phyloP scores from a whole-genome alignment of 2,113 vertebrate genomes.

The Rhynchopsitta pachyrhyncha region DNA sequence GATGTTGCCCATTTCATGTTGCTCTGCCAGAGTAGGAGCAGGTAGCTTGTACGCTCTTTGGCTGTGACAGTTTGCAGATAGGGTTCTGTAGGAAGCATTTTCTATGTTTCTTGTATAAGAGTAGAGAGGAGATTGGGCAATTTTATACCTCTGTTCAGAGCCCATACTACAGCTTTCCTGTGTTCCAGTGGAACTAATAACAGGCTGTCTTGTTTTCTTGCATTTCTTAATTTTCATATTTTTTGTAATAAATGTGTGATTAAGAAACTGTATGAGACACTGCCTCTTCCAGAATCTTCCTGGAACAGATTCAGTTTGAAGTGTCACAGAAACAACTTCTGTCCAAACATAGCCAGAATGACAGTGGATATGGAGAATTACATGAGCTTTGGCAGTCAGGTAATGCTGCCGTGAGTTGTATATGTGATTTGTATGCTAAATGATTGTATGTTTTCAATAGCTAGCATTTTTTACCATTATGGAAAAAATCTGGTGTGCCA shows the following conservation, averaged over 20 bases:
- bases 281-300: constrained; percentile 17
- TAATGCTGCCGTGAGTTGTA: neutral
- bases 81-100: neutral
- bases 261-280: neutral
- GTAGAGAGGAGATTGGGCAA: neutral
- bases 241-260: neutral
- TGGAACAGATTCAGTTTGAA: constrained; percentile 6
- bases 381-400: neutral
- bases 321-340: constrained; percentile 26
- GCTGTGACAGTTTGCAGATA: neutral
- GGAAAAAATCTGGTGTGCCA: neutral
- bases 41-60: neutral
- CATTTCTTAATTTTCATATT: neutral
- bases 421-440: neutral
- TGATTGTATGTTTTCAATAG: neutral
- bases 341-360: neutral
- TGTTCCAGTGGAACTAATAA: neutral
- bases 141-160: neutral
- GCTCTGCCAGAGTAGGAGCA: neutral
- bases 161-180: neutral
- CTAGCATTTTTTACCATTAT: neutral
- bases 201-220: neutral
- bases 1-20: neutral
- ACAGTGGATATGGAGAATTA: neutral
- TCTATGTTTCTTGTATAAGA: neutral